phyloP scores from a whole-genome alignment of 2,113 vertebrate species.

The Gymnobelideus leadbeateri region DNA sequence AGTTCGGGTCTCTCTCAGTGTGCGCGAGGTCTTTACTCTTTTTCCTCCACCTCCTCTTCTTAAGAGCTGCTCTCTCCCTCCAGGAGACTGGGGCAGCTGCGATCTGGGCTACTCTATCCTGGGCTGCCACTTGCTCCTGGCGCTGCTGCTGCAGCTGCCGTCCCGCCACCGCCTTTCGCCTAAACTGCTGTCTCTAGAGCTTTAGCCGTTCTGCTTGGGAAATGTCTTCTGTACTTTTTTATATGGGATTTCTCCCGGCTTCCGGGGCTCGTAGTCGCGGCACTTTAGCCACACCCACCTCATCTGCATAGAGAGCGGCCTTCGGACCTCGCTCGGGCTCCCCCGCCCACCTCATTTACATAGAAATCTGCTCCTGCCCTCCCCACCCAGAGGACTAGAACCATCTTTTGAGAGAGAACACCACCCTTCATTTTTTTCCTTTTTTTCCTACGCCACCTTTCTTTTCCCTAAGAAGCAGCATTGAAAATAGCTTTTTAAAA shows the following conservation, averaged over 20 bases:
- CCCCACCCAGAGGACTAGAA: neutral
- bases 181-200: slow-evolving; percentile 73
- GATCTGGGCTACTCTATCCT: slow-evolving; percentile 46
- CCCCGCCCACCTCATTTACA: slow-evolving; percentile 60
- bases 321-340: neutral
- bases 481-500: neutral
- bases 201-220: slow-evolving; percentile 84
- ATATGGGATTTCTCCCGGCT: slow-evolving; percentile 86
- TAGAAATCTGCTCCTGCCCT: neutral
- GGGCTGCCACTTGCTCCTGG: slow-evolving; percentile 50
- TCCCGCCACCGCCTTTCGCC: slow-evolving; percentile 33
- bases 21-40: neutral
- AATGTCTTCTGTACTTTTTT: slow-evolving; percentile 89
- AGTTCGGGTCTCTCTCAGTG: neutral
- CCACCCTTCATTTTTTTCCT: neutral
- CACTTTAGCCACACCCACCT: slow-evolving; percentile 87
- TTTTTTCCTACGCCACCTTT: neutral
- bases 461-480: neutral
- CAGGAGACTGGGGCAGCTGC: neutral
- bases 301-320: slow-evolving; percentile 76
- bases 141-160: slow-evolving; percentile 5
- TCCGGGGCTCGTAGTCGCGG: slow-evolving; percentile 88
- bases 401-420: neutral
- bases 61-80: slow-evolving; percentile 31
- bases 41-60: neutral